Conservation (phyloP, 2,888 invertebrate genomes). For the Microctonus hyperodae region DNA sequence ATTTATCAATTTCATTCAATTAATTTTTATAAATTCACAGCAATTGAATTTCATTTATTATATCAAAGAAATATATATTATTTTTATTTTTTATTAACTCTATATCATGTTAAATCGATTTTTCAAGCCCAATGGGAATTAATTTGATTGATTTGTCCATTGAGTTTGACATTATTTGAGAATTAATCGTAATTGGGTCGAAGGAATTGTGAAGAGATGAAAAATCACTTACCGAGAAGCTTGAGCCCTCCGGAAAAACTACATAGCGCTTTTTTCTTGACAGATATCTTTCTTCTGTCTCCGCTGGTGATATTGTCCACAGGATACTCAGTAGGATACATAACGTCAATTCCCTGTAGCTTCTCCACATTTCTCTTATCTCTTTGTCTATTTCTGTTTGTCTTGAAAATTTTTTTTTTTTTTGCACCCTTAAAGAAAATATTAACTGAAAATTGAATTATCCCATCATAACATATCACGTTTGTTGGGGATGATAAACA, state of each 20-base stretch:
- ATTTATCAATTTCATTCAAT: constrained; percentile 7
- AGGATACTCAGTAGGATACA: constrained; percentile 33
- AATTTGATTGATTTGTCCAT: constrained; percentile 12
- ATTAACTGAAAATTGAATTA: background rate
- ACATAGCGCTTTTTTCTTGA: constrained; percentile 71
- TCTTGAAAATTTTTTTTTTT: background rate
- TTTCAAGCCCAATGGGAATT: background rate
- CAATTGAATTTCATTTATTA: background rate
- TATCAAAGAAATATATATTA: background rate
- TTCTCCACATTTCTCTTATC: constrained; percentile 16
- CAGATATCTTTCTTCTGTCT: constrained; percentile 59
- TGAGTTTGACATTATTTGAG: background rate
- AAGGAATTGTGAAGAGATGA: constrained; percentile 4
- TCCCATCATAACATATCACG: background rate
- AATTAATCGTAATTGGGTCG: constrained; percentile 10
- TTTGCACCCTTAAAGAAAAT: background rate
- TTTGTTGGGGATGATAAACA: background rate
- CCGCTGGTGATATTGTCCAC: constrained; percentile 28
- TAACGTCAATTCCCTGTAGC: constrained; percentile 25
- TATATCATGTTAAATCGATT: background rate
- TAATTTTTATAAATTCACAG: background rate
- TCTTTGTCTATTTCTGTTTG: background rate
- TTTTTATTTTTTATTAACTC: background rate
- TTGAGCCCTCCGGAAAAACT: constrained; percentile 75
- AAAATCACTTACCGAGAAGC: constrained; percentile 70